Evolutionary conservation across 2,797 vertebrate genomes (phyloP), one percentile per base, ranked within the genome.

Genomic region (Tangara arthus): DNA sequence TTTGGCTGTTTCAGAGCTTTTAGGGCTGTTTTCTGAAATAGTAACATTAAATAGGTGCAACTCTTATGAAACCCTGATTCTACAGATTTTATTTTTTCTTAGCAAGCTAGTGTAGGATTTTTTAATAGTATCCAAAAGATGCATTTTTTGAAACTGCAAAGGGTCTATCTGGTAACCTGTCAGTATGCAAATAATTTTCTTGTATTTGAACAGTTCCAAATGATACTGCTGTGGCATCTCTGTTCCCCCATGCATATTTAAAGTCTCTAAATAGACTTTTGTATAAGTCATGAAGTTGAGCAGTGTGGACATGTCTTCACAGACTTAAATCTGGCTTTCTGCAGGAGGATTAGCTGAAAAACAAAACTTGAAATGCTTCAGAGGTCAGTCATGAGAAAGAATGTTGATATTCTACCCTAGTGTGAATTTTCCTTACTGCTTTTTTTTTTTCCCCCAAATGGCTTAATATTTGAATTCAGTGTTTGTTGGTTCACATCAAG

Each of bases 281-380:
- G 6, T 50, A 0, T 8, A 61, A 89, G 15, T 68, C 11, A 26
- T 12, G 28, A 35, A 80, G 26, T 49, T 66, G 9, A 64, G 73
- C 34, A 39, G 27, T 32, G 21, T 65, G 34, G 72, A 50, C 19
- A 23, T 3, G 0, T 70, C 82, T 93, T 86, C 37, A 49, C 23
- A 63, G 55, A 18, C 30, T 90, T 73, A 63, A 60, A 39, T 73
- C 28, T 72, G 42, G 2, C 39, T 85, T 35, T 64, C 23, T 93
- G 20, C 73, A 56, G 88, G 32, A 76, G 34, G 30, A 72, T 89
- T 94, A 87, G 34, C 68, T 89, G 89, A 73, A 87, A 86, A 95
- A 49, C 46, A 60, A 46, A 87, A 60, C 59, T 26, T 68, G 42
- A 82, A 91, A 73, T 60, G 24, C 72, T 76, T 32, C 24, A 56